Conservation (phyloP, 2,113 vertebrate genomes). For the Nerophis lumbriciformis region DNA sequence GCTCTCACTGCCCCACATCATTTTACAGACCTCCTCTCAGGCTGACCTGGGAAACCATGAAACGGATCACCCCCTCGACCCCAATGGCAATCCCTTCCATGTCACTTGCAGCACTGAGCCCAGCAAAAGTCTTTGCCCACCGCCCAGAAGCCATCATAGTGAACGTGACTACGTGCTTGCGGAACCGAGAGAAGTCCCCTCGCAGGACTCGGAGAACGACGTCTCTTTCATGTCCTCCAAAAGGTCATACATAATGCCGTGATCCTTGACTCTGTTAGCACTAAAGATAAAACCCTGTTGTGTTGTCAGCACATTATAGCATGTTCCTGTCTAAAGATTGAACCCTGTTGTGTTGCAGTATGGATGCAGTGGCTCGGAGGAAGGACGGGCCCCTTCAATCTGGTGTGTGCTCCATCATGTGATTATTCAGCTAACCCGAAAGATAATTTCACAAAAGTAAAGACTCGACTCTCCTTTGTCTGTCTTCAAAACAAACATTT, state of each 20-base stretch:
- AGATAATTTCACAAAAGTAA: constrained; percentile 23
- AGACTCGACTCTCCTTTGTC: not conserved
- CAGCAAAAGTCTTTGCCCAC: constrained; percentile 17
- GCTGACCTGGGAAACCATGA: not conserved
- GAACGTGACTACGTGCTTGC: constrained; percentile 27
- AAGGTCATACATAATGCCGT: constrained; percentile 32
- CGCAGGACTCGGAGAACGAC: constrained; percentile 33
- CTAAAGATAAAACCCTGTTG: not conserved
- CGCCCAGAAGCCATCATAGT: constrained; percentile 35
- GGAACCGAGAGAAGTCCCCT: constrained; percentile 20
- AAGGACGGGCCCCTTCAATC: constrained; percentile 77
- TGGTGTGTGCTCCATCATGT: constrained; percentile 89
- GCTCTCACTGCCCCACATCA: constrained; percentile 32
- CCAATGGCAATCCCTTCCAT: constrained; percentile 39
- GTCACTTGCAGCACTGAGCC: constrained; percentile 12
- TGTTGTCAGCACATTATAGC: not conserved
- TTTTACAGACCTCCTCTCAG: constrained; percentile 45
- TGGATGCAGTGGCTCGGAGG: constrained; percentile 67
- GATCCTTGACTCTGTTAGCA: not conserved
- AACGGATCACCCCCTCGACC: constrained; percentile 25
- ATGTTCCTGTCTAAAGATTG: not conserved
- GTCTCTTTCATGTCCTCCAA: constrained; percentile 21
- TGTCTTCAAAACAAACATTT: not conserved
- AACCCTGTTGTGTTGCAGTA: constrained; percentile 54
- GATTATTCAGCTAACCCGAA: constrained; percentile 44